Conservation (phyloP, 2,113 vertebrate species). For the Scortum barcoo region DNA sequence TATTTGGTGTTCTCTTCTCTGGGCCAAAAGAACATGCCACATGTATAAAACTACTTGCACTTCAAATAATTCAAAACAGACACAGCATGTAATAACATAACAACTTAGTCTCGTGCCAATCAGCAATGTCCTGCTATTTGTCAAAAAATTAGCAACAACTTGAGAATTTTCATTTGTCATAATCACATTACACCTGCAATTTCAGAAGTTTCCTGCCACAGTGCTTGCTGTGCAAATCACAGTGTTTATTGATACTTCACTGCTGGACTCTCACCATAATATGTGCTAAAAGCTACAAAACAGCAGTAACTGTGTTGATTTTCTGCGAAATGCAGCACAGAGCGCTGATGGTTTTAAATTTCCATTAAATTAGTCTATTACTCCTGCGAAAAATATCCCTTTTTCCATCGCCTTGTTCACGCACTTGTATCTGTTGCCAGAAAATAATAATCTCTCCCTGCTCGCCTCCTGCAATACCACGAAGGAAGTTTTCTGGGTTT, state of each 20-base stretch:
- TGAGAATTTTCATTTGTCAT: constrained; percentile 40
- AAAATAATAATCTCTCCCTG: constrained; percentile 17
- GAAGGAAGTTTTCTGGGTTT: constrained; percentile 29
- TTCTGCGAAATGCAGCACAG: constrained; percentile 8
- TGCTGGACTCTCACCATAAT: constrained; percentile 17
- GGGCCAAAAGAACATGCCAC: not conserved
- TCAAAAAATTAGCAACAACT: constrained; percentile 21
- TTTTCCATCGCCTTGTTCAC: not conserved
- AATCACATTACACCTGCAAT: constrained; percentile 41
- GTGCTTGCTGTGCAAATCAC: constrained; percentile 16
- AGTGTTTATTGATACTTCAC: constrained; percentile 53
- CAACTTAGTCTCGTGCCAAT: not conserved
- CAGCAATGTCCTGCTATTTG: not conserved
- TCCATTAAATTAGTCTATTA: constrained; percentile 35
- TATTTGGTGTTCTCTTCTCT: not conserved
- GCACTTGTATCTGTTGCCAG: constrained; percentile 3
- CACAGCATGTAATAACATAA: not conserved
- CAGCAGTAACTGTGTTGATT: constrained; percentile 11
- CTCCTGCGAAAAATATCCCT: not conserved
- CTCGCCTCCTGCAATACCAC: constrained; percentile 12
- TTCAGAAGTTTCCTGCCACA: not conserved
- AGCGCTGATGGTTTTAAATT: constrained; percentile 19
- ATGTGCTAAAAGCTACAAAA: constrained; percentile 16
- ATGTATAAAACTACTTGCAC: not conserved
- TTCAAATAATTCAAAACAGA: not conserved